These are phyloP conservation scores for Odontophorus gujanensis DNA, from an alignment of 2,113 vertebrate species.

Conservation along the genomic window DNA sequence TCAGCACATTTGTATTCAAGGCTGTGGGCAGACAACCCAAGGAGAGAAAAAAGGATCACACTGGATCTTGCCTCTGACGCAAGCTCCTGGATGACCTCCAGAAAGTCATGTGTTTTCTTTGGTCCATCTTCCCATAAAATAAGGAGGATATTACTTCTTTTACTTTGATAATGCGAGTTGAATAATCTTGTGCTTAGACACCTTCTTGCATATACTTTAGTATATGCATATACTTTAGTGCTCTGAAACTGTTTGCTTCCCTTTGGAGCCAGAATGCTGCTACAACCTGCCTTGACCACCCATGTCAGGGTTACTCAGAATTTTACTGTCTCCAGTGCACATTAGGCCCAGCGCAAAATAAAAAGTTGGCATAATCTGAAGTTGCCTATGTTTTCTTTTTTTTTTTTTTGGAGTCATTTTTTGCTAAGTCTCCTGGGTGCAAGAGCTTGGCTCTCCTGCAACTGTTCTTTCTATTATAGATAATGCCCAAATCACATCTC, in stretches of 20 bases:
- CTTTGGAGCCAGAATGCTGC: not conserved
- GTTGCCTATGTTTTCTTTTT: not conserved
- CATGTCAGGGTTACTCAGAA: not conserved
- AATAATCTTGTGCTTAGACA: not conserved
- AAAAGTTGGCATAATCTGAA: not conserved
- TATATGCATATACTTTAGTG: not conserved
- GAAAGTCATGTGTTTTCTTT: not conserved
- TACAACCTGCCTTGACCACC: not conserved
- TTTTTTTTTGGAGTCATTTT: not conserved
- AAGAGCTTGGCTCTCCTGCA: not conserved
- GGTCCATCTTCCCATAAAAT: not conserved
- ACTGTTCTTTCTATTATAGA: not conserved
- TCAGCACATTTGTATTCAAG: not conserved
- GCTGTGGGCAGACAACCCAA: not conserved
- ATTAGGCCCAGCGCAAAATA: not conserved
- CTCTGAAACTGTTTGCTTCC: not conserved
- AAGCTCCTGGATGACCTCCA: not conserved
- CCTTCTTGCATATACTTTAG: not conserved
- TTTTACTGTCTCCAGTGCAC: not conserved
- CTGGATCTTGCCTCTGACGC: not conserved
- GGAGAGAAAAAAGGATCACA: not conserved
- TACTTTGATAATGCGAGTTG: accelerated
- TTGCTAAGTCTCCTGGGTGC: not conserved
- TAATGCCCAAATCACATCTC: not conserved
- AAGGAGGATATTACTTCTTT: not conserved